Percentiles rank a stretch among this genome's conserved stretches.
Conservation (phyloP, 2,888 invertebrate species). For the Himalopsyche anomala region DNA sequence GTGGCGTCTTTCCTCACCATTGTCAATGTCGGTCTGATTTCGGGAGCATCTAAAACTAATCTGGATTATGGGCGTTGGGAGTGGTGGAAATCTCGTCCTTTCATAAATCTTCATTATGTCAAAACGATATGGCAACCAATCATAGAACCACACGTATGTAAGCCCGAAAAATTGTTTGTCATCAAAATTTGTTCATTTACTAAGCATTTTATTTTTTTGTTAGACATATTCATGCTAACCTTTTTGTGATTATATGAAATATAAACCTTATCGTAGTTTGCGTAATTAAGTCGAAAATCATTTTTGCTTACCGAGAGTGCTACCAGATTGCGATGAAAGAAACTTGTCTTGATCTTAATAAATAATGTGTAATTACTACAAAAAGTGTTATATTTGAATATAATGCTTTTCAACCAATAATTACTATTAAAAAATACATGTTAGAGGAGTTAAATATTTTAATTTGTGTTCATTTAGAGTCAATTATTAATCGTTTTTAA, state of each 20-base stretch:
- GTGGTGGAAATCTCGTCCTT: background rate
- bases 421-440: too few relatives aligned
- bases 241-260: background rate
- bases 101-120: slow-evolving; percentile 26
- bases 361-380: too few relatives aligned
- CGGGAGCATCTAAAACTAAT: slow-evolving; percentile 11
- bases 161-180: background rate
- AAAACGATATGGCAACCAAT: slow-evolving; percentile 17
- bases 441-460: too few relatives aligned
- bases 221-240: background rate
- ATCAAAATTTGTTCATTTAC: background rate
- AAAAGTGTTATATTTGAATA: too few relatives aligned
- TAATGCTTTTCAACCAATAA: too few relatives aligned
- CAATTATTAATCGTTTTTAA: too few relatives aligned
- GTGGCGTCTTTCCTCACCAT: background rate
- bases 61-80: slow-evolving; percentile 19
- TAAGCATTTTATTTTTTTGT: background rate
- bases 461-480: too few relatives aligned
- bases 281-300: too few relatives aligned
- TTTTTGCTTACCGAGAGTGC: too few relatives aligned
- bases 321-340: too few relatives aligned
- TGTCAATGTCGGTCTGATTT: slow-evolving; percentile 9
- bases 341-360: too few relatives aligned
- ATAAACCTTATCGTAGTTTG: background rate
- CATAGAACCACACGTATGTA: background rate